phyloP scores from a whole-genome alignment of 64 coral and sea anemone species.

The Pachyseris speciosa region DNA sequence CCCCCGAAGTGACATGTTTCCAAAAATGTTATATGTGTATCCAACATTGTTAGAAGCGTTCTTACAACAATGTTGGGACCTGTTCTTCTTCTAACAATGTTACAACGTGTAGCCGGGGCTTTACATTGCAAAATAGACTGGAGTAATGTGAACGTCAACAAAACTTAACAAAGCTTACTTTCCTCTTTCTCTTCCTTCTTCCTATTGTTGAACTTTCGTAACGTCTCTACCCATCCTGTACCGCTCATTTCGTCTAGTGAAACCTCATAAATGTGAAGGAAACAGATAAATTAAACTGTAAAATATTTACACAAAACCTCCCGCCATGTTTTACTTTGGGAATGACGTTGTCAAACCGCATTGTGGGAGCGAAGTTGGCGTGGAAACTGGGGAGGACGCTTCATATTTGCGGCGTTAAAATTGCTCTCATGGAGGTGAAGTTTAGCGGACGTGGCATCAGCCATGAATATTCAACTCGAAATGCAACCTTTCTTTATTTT shows the following conservation, averaged over 20 bases:
- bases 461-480: slow-evolving; percentile 25
- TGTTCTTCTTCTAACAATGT: too few species aligned
- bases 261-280: background rate
- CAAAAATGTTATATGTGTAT: too few species aligned
- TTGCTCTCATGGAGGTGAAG: slow-evolving; percentile 20
- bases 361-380: background rate
- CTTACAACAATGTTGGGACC: too few species aligned
- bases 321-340: slow-evolving; percentile 77
- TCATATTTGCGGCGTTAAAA: slow-evolving; percentile 15
- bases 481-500: background rate
- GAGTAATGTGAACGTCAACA: background rate
- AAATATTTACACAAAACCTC: background rate
- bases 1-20: too few species aligned
- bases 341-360: background rate
- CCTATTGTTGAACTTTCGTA: slow-evolving; percentile 53
- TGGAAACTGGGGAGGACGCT: background rate
- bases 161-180: slow-evolving; percentile 14
- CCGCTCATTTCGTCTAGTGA: slow-evolving; percentile 1
- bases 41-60: too few species aligned
- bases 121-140: too few species aligned
- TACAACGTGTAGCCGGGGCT: too few species aligned
- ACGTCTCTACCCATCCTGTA: slow-evolving; percentile 53
- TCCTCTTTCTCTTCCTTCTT: slow-evolving; percentile 62
- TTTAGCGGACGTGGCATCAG: background rate
- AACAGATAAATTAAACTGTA: background rate